Base-by-base conservation (phyloP, 2,797 vertebrate genomes). In the Chelon labrosus region DNA sequence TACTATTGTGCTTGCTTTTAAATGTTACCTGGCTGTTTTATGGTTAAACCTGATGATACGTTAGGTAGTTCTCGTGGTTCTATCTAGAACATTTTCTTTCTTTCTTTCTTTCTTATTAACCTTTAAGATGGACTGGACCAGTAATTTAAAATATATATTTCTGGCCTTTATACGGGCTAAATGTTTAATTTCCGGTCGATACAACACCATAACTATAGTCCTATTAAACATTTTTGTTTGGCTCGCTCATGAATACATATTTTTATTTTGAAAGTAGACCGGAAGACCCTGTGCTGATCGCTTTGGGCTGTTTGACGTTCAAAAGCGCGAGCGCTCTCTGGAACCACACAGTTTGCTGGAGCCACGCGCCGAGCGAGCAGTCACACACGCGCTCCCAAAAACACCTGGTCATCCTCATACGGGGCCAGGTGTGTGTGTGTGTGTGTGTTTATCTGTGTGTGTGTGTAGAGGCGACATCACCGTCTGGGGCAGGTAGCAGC, bases 231-330 rank as follows among this genome's bases (percentile, higher is more conserved):
- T 7, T 35, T 35, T 7, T 35, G 31, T 35, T 35, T 35, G 0
- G 6, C 31, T n/a, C n/a, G n/a, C n/a, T n/a, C n/a, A n/a, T n/a
- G n/a, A 3, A 35, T 27, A 27, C 4, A 27, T 27, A 4, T 27
- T 51, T 17, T 81, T 87, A 87, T 69, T 85, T 82, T 90, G 83
- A 84, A 91, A 83, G 65, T 4, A 8, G 19, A 73, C 84, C 84
- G 80, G 89, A 88, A 70, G 70, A 60, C 7, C 0, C 2, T 0
- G 16, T 22, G 11, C 5, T 20, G 44, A n/a, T 55, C n/a, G 3
- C 12, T 57, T 3, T 2, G 4, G 17, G 5, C 6, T 0, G 0
- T 12, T 75, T 76, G 73, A 83, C 65, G 31, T 5, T 25, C 19
- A 13, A 41, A 19, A 20, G 49, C 64, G 65, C 57, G 72, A 70